Evolutionary conservation across 2,113 vertebrate genomes (phyloP).

Genomic region (Psettodes erumei): DNA sequence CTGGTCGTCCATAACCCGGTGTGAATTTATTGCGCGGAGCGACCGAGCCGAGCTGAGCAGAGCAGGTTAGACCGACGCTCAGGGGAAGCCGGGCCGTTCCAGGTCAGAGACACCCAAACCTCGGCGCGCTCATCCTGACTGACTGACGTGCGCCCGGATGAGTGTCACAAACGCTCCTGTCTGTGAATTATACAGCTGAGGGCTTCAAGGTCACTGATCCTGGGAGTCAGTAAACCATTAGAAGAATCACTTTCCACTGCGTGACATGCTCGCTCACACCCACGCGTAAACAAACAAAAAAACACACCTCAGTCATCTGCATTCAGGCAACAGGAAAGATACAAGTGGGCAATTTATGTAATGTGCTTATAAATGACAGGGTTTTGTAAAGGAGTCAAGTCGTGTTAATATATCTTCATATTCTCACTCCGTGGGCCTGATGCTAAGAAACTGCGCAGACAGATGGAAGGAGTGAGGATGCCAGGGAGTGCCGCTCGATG

Average conservation of each 20-base stretch:
- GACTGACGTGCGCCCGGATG: slow-evolving; percentile 54
- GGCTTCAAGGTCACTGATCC: slow-evolving; percentile 68
- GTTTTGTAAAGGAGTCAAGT: slow-evolving; percentile 51
- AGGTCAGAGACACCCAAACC: slow-evolving; percentile 65
- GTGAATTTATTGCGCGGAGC: slow-evolving; percentile 59
- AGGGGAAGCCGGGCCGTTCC: slow-evolving; percentile 41
- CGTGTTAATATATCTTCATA: slow-evolving; percentile 40
- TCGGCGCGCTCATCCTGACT: slow-evolving; percentile 21
- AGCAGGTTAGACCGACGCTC: slow-evolving; percentile 26
- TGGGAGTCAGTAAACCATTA: slow-evolving; percentile 52
- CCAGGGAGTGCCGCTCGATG: slow-evolving; percentile 19
- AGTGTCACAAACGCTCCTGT: slow-evolving; percentile 59
- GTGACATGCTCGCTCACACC: slow-evolving; percentile 59
- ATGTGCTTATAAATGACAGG: slow-evolving; percentile 49
- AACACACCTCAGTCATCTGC: slow-evolving; percentile 56
- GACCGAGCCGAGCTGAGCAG: slow-evolving; percentile 23
- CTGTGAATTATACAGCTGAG: slow-evolving; percentile 49
- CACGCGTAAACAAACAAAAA: slow-evolving; percentile 51
- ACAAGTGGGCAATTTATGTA: slow-evolving; percentile 53
- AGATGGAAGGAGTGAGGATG: slow-evolving; percentile 23
- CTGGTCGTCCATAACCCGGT: slow-evolving; percentile 49
- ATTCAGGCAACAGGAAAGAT: slow-evolving; percentile 39
- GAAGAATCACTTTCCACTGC: slow-evolving; percentile 54
- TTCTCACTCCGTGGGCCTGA: slow-evolving; percentile 15
- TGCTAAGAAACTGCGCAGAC: slow-evolving; percentile 25